A percentile compares a stretch with the other conserved stretches of the same genome.
These are phyloP conservation scores for Tipula vernalis DNA, from an alignment of 2,888 invertebrate genomes.

Conservation along the genomic window DNA sequence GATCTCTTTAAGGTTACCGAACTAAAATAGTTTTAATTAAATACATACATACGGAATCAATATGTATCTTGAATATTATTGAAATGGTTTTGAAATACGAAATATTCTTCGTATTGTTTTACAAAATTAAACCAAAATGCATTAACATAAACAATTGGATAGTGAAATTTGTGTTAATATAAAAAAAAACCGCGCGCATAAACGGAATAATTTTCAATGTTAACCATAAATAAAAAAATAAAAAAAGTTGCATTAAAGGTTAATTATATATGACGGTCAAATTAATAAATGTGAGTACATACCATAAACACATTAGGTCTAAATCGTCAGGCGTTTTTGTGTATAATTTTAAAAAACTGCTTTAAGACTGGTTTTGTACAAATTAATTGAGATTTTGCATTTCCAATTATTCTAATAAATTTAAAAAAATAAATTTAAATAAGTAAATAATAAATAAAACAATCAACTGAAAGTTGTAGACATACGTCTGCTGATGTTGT, in stretches of 20 bases:
- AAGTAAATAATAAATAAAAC: too few species aligned
- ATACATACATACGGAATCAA: background rate
- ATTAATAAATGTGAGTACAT: background rate
- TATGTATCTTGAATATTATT: background rate
- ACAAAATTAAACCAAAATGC: too few species aligned
- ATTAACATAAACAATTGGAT: background rate
- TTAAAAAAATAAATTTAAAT: too few species aligned
- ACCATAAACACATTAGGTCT: background rate
- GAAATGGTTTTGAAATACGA: background rate
- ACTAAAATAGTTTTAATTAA: background rate
- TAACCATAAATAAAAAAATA: background rate
- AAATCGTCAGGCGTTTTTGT: too few species aligned
- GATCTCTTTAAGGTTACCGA: background rate
- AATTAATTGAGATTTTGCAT: too few species aligned
- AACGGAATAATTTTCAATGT: background rate
- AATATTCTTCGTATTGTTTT: background rate
- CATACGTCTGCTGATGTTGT: background rate
- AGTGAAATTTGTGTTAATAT: background rate
- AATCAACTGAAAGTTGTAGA: too few species aligned
- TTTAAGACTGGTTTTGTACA: too few species aligned
- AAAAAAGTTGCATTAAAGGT: background rate
- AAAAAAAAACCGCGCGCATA: background rate
- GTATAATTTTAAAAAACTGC: too few species aligned
- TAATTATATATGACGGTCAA: background rate
- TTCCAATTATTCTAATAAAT: too few species aligned